phyloP scores from a whole-genome alignment of 2,113 vertebrate genomes.

The Pteronura brasiliensis region DNA sequence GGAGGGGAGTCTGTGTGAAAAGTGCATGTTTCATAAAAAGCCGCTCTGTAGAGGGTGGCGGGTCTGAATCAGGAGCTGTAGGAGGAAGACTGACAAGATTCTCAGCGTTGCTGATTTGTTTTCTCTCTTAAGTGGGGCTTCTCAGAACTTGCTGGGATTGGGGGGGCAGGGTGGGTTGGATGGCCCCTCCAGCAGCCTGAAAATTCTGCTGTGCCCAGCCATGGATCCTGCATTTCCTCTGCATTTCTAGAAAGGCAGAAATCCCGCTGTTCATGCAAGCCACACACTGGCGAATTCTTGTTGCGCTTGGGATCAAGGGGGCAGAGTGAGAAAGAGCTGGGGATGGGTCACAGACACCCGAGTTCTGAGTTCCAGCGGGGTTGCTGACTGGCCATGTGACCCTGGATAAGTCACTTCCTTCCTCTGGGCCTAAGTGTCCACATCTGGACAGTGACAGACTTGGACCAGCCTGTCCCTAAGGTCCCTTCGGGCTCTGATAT shows the following conservation, averaged over 20 bases:
- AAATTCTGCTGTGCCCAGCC: background rate
- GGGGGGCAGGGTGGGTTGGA: background rate
- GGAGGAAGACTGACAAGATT: constrained; percentile 35
- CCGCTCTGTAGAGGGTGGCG: background rate
- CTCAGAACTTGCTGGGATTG: background rate
- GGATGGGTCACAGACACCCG: background rate
- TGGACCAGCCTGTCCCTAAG: background rate
- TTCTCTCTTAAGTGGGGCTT: background rate
- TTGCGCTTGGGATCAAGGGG: background rate
- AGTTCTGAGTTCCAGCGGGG: background rate
- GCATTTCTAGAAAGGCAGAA: background rate
- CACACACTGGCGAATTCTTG: background rate
- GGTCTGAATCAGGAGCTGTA: constrained; percentile 35
- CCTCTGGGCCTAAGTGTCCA: background rate
- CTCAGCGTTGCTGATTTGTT: background rate
- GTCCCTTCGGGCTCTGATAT: background rate
- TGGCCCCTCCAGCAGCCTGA: background rate
- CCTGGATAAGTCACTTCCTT: background rate
- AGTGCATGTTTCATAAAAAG: constrained; percentile 40
- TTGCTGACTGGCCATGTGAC: background rate
- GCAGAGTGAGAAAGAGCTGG: background rate
- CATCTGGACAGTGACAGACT: background rate
- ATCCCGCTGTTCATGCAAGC: fast-evolving
- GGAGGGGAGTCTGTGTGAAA: constrained; percentile 27
- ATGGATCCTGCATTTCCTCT: too few species aligned